These are phyloP conservation scores for Galemys pyrenaicus DNA, from an alignment of 2,113 vertebrate genomes.

Conservation along the genomic window DNA sequence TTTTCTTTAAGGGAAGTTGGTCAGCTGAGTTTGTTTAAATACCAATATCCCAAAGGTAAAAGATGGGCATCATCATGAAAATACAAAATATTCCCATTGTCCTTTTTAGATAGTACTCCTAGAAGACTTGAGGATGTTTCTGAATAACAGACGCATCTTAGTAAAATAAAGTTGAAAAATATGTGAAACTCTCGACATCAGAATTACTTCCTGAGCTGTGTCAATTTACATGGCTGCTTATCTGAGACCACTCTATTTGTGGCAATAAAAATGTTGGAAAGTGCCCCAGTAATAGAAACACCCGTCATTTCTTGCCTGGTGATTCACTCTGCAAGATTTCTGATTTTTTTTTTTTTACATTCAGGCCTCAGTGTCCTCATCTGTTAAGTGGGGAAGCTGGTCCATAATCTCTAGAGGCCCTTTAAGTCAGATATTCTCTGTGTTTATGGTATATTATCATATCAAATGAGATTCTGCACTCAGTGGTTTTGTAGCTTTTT, in stretches of 20 bases:
- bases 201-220: slow-evolving; percentile 66
- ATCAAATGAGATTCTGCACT: slow-evolving; percentile 10
- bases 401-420: neutral
- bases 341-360: neutral
- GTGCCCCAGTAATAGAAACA: neutral
- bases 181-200: slow-evolving; percentile 66
- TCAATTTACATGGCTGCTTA: slow-evolving; percentile 61
- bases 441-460: neutral
- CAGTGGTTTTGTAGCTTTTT: neutral
- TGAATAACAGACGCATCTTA: slow-evolving; percentile 73
- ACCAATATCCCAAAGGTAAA: slow-evolving; percentile 76
- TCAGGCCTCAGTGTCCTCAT: neutral
- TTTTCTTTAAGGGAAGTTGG: slow-evolving; percentile 72
- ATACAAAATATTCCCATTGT: slow-evolving; percentile 76
- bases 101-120: slow-evolving; percentile 60
- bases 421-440: neutral
- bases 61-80: slow-evolving; percentile 68
- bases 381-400: neutral
- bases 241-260: slow-evolving; percentile 56
- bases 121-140: slow-evolving; percentile 60
- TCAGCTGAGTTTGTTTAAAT: slow-evolving; percentile 70
- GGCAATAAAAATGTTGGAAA: slow-evolving; percentile 23
- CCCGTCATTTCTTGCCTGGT: neutral
- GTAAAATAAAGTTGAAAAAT: slow-evolving; percentile 76
- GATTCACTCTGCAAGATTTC: neutral